A percentile compares a stretch with the other conserved stretches of the same genome.
Evolutionary conservation across 1,140 invertebrate genomes (phyloP).

Genomic region (Polypedilum pembai): DNA sequence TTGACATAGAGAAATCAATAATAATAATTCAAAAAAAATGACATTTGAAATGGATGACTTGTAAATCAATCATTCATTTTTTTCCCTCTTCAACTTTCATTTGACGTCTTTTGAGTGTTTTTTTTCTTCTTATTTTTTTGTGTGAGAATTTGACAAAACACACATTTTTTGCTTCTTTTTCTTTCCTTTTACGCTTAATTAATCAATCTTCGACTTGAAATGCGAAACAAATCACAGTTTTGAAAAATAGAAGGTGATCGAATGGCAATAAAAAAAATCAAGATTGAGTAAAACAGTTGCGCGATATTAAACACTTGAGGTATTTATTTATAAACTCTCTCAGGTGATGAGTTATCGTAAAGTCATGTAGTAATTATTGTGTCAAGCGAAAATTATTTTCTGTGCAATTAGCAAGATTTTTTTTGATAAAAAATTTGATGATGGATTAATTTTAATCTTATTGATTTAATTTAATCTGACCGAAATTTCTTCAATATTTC

Average conservation of each 20-base stretch:
- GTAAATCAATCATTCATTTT: conserved; percentile 13
- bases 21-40: conserved; percentile 5
- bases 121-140: neutral
- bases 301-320: too few species aligned
- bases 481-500: too few species aligned
- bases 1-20: conserved; percentile 13
- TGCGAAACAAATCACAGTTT: neutral
- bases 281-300: too few species aligned
- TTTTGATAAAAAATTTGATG: too few species aligned
- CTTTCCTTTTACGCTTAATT: neutral
- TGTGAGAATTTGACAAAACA: neutral
- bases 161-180: neutral
- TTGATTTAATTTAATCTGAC: too few species aligned
- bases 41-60: conserved; percentile 18
- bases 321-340: too few species aligned
- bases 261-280: neutral
- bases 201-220: conserved; percentile 4
- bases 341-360: too few species aligned
- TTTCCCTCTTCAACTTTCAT: neutral
- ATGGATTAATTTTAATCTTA: too few species aligned
- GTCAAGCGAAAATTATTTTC: too few species aligned
- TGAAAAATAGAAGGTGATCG: conserved; percentile 3
- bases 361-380: too few species aligned
- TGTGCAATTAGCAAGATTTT: too few species aligned
- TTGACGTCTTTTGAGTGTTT: neutral